Conservation (phyloP, 2,113 vertebrate species). For the Halichoeres trimaculatus region DNA sequence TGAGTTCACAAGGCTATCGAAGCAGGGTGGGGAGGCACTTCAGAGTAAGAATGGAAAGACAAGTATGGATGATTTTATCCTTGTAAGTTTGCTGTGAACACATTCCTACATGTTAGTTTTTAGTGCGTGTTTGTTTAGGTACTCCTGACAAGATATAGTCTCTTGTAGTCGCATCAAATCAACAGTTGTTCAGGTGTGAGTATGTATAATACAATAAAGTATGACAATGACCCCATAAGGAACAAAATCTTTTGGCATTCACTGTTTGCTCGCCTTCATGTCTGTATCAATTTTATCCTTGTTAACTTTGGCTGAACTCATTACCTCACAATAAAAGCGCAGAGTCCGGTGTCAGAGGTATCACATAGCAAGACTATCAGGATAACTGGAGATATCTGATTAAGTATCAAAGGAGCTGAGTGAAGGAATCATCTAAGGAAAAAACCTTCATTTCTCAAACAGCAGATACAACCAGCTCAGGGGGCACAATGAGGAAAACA, state of each 20-base stretch:
- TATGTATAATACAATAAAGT: constrained; percentile 22
- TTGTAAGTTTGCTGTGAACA: not conserved
- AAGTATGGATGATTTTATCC: constrained; percentile 41
- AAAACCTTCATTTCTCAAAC: not conserved
- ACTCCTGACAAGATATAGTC: constrained; percentile 1
- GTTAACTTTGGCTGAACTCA: constrained; percentile 57
- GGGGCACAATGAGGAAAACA: constrained; percentile 64
- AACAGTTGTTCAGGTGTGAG: constrained; percentile 19
- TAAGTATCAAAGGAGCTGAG: constrained; percentile 10
- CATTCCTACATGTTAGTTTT: constrained; percentile 12
- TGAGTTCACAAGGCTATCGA: constrained; percentile 74
- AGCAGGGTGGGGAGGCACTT: constrained; percentile 48
- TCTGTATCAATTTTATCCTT: constrained; percentile 28
- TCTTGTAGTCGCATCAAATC: constrained; percentile 2
- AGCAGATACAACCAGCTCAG: constrained; percentile 42
- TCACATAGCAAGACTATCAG: constrained; percentile 32
- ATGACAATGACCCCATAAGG: constrained; percentile 16
- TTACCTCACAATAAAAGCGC: constrained; percentile 4
- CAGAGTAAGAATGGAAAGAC: constrained; percentile 47
- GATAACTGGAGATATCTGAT: constrained; percentile 19
- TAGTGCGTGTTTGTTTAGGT: constrained; percentile 16
- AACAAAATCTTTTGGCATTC: constrained; percentile 26
- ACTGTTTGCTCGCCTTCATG: constrained; percentile 3
- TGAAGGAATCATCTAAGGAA: constrained; percentile 21
- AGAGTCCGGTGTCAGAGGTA: constrained; percentile 25